phyloP scores from a whole-genome alignment of 2,113 vertebrate genomes.

The Coracopsis vasa region DNA sequence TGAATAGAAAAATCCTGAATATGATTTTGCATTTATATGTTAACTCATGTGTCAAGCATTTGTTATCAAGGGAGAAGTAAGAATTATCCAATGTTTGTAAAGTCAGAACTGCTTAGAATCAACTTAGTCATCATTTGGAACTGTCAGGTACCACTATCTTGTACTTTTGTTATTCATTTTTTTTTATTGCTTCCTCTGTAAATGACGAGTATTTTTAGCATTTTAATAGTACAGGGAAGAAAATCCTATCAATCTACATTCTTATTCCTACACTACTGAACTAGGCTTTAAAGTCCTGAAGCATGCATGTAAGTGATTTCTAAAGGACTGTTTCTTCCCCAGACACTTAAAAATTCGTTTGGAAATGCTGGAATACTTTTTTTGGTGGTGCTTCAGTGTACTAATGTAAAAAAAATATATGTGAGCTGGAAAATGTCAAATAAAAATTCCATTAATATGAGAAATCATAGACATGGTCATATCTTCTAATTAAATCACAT shows the following conservation, averaged over 20 bases:
- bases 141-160: not conserved
- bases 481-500: slow-evolving; percentile 32
- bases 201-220: not conserved
- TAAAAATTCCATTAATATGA: not conserved
- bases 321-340: not conserved
- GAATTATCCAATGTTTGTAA: not conserved
- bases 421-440: not conserved
- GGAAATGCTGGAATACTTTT: not conserved
- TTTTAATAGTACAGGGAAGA: not conserved
- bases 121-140: not conserved
- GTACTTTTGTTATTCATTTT: not conserved
- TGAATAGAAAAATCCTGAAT: not conserved
- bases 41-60: not conserved
- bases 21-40: not conserved
- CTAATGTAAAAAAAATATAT: not conserved
- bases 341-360: not conserved
- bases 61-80: not conserved
- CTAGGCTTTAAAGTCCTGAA: not conserved
- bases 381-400: not conserved
- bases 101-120: not conserved
- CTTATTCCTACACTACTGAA: not conserved
- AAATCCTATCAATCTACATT: not conserved
- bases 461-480: not conserved
- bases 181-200: not conserved
- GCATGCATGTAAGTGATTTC: not conserved